Percentiles rank a stretch among this genome's conserved stretches.
phyloP scores from a whole-genome alignment of 2,888 invertebrate genomes.

The Cephus pygmeus region DNA sequence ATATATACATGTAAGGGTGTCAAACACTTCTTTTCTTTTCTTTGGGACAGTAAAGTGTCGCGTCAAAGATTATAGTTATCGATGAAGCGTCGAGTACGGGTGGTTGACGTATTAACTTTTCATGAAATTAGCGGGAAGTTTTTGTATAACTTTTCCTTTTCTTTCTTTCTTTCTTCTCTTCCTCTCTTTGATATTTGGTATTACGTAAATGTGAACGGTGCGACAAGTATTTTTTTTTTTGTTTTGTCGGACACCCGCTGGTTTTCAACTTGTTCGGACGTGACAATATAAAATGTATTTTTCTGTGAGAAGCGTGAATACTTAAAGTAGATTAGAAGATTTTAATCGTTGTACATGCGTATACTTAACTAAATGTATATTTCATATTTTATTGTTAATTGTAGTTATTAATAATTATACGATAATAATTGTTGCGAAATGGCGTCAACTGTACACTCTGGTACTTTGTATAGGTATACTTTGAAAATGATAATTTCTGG shows the following conservation, averaged over 20 bases:
- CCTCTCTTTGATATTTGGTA: neutral
- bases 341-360: slow-evolving; percentile 31
- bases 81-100: neutral
- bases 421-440: slow-evolving; percentile 16
- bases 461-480: slow-evolving; percentile 24
- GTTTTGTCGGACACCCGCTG: neutral
- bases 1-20: neutral
- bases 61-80: neutral
- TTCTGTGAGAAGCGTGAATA: slow-evolving; percentile 29
- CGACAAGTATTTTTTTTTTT: neutral
- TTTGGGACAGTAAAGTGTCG: neutral
- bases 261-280: neutral
- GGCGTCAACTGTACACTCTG: slow-evolving; percentile 19
- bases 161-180: neutral
- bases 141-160: neutral
- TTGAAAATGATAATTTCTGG: slow-evolving; percentile 17
- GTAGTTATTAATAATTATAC: slow-evolving; percentile 27
- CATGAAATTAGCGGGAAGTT: neutral
- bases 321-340: slow-evolving; percentile 32
- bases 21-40: neutral
- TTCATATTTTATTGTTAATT: slow-evolving; percentile 38
- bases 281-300: slow-evolving; percentile 13
- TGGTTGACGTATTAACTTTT: neutral
- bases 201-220: neutral
- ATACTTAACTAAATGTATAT: slow-evolving; percentile 46